These are phyloP conservation scores for Encarsia formosa DNA, from an alignment of 2,888 invertebrate genomes.

Conservation along the genomic window DNA sequence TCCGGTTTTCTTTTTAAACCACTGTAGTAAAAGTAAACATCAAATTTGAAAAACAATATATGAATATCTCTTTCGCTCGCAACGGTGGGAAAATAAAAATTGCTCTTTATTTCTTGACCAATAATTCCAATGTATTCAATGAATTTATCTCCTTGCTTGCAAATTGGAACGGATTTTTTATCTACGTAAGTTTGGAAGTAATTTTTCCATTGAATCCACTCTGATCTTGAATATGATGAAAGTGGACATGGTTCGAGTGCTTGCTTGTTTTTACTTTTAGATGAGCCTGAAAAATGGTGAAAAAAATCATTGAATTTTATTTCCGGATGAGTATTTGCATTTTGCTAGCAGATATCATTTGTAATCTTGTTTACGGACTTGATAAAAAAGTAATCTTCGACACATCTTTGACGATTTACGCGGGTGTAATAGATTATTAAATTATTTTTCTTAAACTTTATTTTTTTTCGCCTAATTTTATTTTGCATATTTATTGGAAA, in stretches of 20 bases:
- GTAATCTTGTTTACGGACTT: background rate
- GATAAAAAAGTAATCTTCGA: too few species aligned
- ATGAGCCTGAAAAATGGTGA: constrained; percentile 9
- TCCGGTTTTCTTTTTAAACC: constrained; percentile 1
- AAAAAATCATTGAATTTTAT: too few species aligned
- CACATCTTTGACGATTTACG: too few species aligned
- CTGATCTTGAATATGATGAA: constrained; percentile 7
- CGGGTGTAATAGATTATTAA: too few species aligned
- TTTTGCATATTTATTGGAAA: too few species aligned
- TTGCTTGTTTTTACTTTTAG: constrained; percentile 5
- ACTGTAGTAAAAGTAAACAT: constrained; percentile 14
- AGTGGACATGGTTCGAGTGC: background rate
- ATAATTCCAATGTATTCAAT: constrained; percentile 5
- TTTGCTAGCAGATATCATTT: too few species aligned
- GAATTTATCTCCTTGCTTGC: constrained; percentile 8
- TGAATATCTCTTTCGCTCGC: background rate
- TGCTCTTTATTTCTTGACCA: constrained; percentile 9
- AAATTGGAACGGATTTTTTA: constrained; percentile 10
- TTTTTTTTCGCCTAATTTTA: too few species aligned
- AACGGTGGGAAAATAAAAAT: constrained; percentile 5
- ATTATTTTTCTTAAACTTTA: too few species aligned
- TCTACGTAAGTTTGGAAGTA: constrained; percentile 5
- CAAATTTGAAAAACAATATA: constrained; percentile 12
- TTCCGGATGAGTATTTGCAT: too few species aligned
- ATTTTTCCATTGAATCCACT: constrained; percentile 15